Evolutionary conservation across 1,140 invertebrate species (phyloP), one percentile per base, ranked within the genome.

Genomic region (Danaus plexippus): DNA sequence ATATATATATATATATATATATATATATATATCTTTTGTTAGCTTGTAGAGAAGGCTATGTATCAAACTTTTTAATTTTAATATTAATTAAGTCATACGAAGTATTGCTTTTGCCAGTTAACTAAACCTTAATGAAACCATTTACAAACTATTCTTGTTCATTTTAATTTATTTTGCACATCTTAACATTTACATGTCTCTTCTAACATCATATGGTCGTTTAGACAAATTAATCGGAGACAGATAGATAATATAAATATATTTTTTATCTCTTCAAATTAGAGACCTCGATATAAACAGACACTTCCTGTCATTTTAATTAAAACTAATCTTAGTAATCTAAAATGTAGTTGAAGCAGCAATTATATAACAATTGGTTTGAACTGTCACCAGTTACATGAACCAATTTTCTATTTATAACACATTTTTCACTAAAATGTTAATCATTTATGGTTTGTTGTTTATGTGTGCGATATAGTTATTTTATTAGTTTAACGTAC

Each of bases 241-340:
- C 7, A 32, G 5, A 32, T 32, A 59, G n/a, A n/a, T 59, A 53
- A 59, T 44, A 42, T 43, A 9, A 54, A 55, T 13, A 22, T 48
- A 48, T 9, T 9, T n/a, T 49, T 18, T 9, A 9, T 43, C n/a
- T 55, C 43, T 42, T 51, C 10, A 3, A 15, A 55, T 22, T 46
- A 32, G 11, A 22, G 43, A 32, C 2, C 18, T 32, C 9, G 11
- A 55, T 48, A 45, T 52, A 13, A 53, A 53, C 42, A 43, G 57
- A 48, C 42, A 22, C 51, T 59, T 59, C 51, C 57, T 53, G 57
- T 44, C 41, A 44, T 53, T 52, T 53, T 52, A 59, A 59, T 59
- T 59, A 49, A 59, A 47, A 53, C 46, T 49, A 53, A 53, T 59
- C 45, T 48, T 59, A 41, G 40, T 53, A 47, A 41, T 32, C 15